Conservation (phyloP, 2,888 invertebrate species). For the Parelbella ahira region DNA sequence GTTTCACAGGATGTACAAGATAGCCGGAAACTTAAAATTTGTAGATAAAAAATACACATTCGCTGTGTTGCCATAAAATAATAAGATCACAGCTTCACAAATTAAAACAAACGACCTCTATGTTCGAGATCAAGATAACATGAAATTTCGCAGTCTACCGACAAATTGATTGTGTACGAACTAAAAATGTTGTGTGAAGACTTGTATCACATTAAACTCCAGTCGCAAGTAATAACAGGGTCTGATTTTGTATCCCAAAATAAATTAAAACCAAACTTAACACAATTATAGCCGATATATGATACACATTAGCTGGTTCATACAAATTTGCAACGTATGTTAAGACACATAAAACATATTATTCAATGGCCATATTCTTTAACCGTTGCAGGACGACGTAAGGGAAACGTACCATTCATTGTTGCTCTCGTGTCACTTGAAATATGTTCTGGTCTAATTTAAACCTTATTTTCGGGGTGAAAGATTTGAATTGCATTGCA, state of each 20-base stretch:
- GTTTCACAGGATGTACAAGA: conserved; percentile 8
- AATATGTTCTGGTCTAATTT: conserved; percentile 33
- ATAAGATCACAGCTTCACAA: conserved; percentile 5
- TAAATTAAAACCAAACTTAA: conserved; percentile 59
- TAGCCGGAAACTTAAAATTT: conserved; percentile 14
- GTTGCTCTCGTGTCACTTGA: conserved; percentile 60
- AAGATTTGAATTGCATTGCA: conserved; percentile 32
- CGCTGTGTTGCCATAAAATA: neutral
- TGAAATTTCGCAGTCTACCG: conserved; percentile 18
- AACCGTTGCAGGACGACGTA: conserved; percentile 74
- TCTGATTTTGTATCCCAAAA: conserved; percentile 58
- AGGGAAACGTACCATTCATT: conserved; percentile 77
- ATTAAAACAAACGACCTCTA: conserved; percentile 21
- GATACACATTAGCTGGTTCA: conserved; percentile 34
- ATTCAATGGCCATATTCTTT: conserved; percentile 44
- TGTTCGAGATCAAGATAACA: conserved; percentile 14
- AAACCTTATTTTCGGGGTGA: conserved; percentile 31
- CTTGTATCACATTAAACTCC: conserved; percentile 16
- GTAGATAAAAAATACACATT: neutral
- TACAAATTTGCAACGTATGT: conserved; percentile 32
- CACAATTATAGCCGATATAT: conserved; percentile 49
- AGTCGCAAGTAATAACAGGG: conserved; percentile 21
- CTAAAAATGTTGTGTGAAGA: conserved; percentile 13
- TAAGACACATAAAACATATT: conserved; percentile 43
- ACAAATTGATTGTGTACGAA: conserved; percentile 14